Evolutionary conservation across 2,113 vertebrate species (phyloP), one percentile per base, ranked within the genome.

Genomic region (Taurulus bubalis): DNA sequence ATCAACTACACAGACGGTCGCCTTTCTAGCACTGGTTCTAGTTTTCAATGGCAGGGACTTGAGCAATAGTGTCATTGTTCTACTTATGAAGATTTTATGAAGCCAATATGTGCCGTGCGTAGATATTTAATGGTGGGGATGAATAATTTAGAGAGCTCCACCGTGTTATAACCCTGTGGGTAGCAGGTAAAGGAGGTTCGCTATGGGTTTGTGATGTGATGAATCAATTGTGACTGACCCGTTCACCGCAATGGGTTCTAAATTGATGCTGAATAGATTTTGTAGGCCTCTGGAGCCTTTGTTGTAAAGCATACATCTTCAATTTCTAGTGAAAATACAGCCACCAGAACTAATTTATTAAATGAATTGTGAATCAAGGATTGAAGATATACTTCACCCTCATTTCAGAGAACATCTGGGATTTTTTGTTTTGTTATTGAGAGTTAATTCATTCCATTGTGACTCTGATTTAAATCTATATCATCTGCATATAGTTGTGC

Each of bases 81-180:
- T 18, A 58, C 45, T 32, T 65, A 70, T 79, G 28, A 79, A 76
- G 24, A 42, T 82, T 82, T 77, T 58, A 85, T 82, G 30, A 79
- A 68, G 67, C 75, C 71, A 82, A 65, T 69, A 71, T 82, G 67
- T 72, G 71, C 71, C 58, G 71, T 71, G 60, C 1, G 10, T 62
- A 24, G 59, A 51, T 80, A 51, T 87, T 83, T 77, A 80, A 83
- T 72, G 85, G 67, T 28, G 28, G 20, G 8, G 22, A 24, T 86
- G 42, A 74, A 86, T 82, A 36, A 79, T 82, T 60, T 36, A 82
- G 51, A 34, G 16, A 34, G 20, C n/a, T 64, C 51, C 51, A 71
- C 30, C 24, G 16, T 70, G 76, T 79, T 74, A 36, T 70, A 59
- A 66, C n/a, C 30, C 55, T 49, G 62, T 24, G 55, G 22, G 62